Evolutionary conservation across 37 sponge, comb jelly and placozoan species (phyloP).

Genomic region (Spongia lamella): DNA sequence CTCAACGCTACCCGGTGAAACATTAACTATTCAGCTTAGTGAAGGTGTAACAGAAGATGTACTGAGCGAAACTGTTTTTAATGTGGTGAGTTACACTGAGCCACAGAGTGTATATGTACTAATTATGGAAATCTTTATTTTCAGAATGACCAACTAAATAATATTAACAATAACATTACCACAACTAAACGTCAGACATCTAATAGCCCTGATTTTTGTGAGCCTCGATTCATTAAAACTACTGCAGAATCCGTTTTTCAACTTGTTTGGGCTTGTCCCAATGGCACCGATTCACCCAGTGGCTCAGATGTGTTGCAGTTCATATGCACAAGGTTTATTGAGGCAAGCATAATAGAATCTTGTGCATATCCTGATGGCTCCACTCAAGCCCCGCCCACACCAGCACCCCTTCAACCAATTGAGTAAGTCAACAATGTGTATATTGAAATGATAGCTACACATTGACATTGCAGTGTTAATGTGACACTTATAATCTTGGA

Average conservation of each 20-base stretch:
- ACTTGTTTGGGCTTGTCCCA: conserved; percentile 72
- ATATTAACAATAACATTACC: background rate
- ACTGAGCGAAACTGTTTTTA: background rate
- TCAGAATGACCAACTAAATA: background rate
- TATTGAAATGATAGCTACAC: background rate
- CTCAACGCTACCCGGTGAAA: too few species aligned
- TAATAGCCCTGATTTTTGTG: background rate
- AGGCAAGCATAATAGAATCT: background rate
- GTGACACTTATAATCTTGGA: conserved; percentile 49
- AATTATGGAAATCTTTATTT: background rate
- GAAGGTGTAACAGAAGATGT: background rate
- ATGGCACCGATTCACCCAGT: conserved; percentile 44
- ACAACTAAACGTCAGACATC: background rate
- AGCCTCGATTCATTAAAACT: background rate
- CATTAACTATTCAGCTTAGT: too few species aligned
- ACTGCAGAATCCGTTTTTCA: background rate
- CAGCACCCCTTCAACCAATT: conserved; percentile 7
- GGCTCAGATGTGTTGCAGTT: conserved; percentile 1
- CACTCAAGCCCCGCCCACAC: background rate
- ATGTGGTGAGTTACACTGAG: too few species aligned
- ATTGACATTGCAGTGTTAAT: conserved; percentile 19
- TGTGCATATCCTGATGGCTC: conserved; percentile 52
- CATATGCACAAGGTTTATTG: conserved; percentile 39
- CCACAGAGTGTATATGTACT: background rate
- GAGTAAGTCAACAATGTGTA: conserved; percentile 14